Base-by-base conservation (phyloP, 2,113 vertebrate species). In the Perccottus glenii region DNA sequence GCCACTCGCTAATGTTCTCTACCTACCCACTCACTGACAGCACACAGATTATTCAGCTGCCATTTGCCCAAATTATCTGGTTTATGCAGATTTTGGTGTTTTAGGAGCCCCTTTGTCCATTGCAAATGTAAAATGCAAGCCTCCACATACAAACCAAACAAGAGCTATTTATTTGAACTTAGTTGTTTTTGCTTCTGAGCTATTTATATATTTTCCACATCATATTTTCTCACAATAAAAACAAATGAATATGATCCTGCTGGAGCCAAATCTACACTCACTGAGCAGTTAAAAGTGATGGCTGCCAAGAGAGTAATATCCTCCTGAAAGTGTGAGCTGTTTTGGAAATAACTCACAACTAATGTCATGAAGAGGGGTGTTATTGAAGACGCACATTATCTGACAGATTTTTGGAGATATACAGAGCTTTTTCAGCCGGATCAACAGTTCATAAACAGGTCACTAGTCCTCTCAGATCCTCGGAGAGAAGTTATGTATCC, bases 141-240 rank as follows among this genome's bases (percentile, higher is more conserved):
- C 19, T 27, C 19, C 19, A 27, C 19, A 40, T 40, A 40, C 38
- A 40, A 40, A 40, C 38, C 19, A 27, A 27, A 27, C 19, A 27
- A 27, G 19, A 4, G 1, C 38, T 40, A 6, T 8, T 40, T 40
- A 40, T 2, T 40, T 40, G 2, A 40, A 40, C 8, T 40, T 40
- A 3, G 5, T 40, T 32, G 45, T 16, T 38, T 27, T 44, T 32
- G 27, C 50, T 68, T 57, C 27, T 33, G 33, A 40, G 40, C 33
- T 43, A 43, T 53, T 48, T 65, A 12, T 58, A 51, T 48, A 40
- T 53, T 52, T 36, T 69, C 46, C 32, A 65, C 42, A 60, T 73
- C 15, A 9, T 5, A 11, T 47, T 70, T 50, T 7, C 19, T n/a
- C 16, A 33, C 16, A 65, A 16, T 47, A 43, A 0, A 40, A 51